phyloP scores from a whole-genome alignment of 2,113 vertebrate species.

The Guaruba guarouba region DNA sequence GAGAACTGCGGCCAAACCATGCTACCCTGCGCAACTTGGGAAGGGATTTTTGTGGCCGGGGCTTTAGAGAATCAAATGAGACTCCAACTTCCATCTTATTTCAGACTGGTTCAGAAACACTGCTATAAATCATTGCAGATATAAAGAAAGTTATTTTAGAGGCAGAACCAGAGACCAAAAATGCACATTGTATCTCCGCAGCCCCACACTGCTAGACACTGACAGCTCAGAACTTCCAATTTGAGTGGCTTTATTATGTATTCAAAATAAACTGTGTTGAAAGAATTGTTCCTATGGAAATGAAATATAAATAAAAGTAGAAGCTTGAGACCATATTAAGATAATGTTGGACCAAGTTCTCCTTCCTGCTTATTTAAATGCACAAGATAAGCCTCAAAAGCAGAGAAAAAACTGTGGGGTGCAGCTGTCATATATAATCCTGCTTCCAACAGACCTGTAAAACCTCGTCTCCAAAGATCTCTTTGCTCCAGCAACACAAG shows the following conservation, averaged over 20 bases:
- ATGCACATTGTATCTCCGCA: not conserved
- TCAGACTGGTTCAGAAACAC: not conserved
- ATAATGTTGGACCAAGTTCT: slow-evolving; percentile 4
- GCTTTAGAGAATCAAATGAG: not conserved
- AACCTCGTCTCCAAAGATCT: slow-evolving; percentile 47
- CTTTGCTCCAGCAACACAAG: slow-evolving; percentile 24
- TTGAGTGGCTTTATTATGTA: not conserved
- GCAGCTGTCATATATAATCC: slow-evolving; percentile 45
- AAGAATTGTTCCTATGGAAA: slow-evolving; percentile 60
- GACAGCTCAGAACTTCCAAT: slow-evolving; percentile 1
- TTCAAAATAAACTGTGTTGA: slow-evolving; percentile 19
- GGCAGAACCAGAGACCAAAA: not conserved
- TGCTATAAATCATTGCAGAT: not conserved
- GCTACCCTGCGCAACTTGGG: not conserved
- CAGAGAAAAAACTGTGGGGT: not conserved
- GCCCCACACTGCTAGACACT: not conserved
- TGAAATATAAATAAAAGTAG: slow-evolving; percentile 51
- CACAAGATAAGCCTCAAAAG: slow-evolving; percentile 34
- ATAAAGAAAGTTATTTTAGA: slow-evolving; percentile 12
- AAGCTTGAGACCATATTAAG: not conserved
- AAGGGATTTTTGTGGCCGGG: not conserved
- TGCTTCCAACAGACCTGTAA: slow-evolving; percentile 52
- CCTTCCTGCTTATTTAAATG: slow-evolving; percentile 24
- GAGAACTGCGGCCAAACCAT: not conserved
- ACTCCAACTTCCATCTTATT: not conserved